Percentiles rank a stretch among this genome's conserved stretches.
These are phyloP conservation scores for Doris montereyensis DNA, from an alignment of 2,888 invertebrate species.

Conservation along the genomic window DNA sequence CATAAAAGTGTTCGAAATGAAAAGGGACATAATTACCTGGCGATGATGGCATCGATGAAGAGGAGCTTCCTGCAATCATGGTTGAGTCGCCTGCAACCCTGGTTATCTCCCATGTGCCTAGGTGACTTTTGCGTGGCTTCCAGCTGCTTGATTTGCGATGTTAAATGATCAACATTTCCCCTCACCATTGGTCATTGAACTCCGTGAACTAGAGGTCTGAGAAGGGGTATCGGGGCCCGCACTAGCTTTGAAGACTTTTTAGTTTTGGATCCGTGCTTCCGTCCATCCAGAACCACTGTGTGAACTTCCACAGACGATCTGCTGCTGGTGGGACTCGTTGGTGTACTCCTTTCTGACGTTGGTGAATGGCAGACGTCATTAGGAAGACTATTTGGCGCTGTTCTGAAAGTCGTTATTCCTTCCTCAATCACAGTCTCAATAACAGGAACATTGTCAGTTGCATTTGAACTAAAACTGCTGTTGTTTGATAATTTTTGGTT, in stretches of 20 bases:
- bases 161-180: background rate
- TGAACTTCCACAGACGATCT: no score
- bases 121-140: conserved; percentile 38
- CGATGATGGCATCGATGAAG: background rate
- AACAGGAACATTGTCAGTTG: background rate
- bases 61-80: no score
- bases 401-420: conserved; percentile 29
- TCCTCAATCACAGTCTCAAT: conserved; percentile 38
- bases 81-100: conserved; percentile 3
- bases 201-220: background rate
- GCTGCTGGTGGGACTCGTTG: no score
- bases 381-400: no score
- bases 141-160: conserved; percentile 38
- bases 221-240: background rate
- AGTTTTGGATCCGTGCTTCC: no score
- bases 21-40: background rate
- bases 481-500: no score
- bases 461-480: background rate
- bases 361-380: no score
- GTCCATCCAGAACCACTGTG: no score
- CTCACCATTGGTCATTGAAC: background rate
- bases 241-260: background rate
- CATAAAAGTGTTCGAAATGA: background rate
- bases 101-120: conserved; percentile 41
- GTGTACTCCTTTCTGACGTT: no score